phyloP scores from a whole-genome alignment of 1,140 invertebrate species.

The Archivesica marissinica region DNA sequence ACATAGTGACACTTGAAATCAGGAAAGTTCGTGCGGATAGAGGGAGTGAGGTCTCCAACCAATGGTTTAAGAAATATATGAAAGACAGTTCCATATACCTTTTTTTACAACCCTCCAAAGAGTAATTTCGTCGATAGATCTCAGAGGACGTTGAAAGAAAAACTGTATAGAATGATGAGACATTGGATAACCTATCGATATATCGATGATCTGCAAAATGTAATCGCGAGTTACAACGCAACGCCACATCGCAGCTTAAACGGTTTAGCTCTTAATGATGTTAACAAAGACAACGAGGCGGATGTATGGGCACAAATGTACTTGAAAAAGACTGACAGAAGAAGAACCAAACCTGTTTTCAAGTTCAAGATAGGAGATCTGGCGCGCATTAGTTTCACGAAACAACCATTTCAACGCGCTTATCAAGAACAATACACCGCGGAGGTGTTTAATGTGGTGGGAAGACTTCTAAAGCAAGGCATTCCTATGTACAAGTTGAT shows the following conservation, averaged over 20 bases:
- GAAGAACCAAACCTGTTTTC: not conserved
- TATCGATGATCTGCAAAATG: conserved; percentile 53
- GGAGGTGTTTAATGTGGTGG: conserved; percentile 54
- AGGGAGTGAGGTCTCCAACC: conserved; percentile 56
- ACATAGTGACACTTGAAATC: not conserved
- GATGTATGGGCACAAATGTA: conserved; percentile 62
- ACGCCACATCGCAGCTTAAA: conserved; percentile 60
- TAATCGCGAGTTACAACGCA: conserved; percentile 52
- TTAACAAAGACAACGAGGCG: conserved; percentile 54
- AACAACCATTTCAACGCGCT: conserved; percentile 35
- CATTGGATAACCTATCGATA: conserved; percentile 20
- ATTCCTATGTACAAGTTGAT: conserved; percentile 43
- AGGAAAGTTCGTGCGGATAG: conserved; percentile 48
- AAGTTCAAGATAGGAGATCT: conserved; percentile 61
- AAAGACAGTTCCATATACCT: conserved; percentile 42
- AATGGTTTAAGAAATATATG: conserved; percentile 37
- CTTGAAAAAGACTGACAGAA: conserved; percentile 43
- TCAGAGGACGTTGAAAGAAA: conserved; percentile 62
- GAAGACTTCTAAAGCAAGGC: conserved; percentile 34
- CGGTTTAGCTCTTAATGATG: conserved; percentile 53
- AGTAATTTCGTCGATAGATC: conserved; percentile 59
- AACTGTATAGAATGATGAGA: conserved; percentile 55
- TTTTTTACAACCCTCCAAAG: conserved; percentile 60
- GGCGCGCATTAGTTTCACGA: conserved; percentile 52
- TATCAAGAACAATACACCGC: conserved; percentile 49